Evolutionary conservation across 2,797 vertebrate genomes (phyloP), one percentile per base, ranked within the genome.

Genomic region (Tangara arthus): DNA sequence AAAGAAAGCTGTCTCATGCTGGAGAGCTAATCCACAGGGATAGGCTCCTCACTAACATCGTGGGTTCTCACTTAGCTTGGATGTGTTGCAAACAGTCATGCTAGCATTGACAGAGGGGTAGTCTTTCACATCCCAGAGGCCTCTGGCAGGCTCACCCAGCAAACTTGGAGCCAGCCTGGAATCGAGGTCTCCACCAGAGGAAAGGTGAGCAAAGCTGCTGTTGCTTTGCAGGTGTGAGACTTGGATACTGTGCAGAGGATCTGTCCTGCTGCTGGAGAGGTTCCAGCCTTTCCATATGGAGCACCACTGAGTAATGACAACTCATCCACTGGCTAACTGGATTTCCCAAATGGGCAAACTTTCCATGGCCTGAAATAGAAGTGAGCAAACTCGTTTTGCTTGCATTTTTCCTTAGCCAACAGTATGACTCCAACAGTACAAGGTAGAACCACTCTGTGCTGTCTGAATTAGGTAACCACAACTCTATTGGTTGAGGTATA

Each of bases 1-100:
- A 86, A 94, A 90, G 59, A 82, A 91, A 88, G 37, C 26, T 76
- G 50, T 24, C 66, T 88, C 65, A 72, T 70, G 66, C 55, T 82
- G 52, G 26, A 76, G 80, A 92, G 37, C 30, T 39, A 44, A 27
- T 82, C 75, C 28, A 1, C 15, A 82, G 89, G 57, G 71, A 71
- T 15, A 66, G 30, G 19, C 28, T 78, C 69, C 50, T 59, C 72
- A 65, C 37, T 69, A 75, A 73, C 26, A 77, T 66, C 39, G 26
- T 2, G 61, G 68, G 28, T n/a, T 91, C 76, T 83, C 82, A 69
- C 61, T 86, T 83, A 65, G n/a, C 61, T 91, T 85, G 84, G 71
- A 71, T 87, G 6, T 32, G 47, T 20, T 65, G 76, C 42, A 80
- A 78, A 53, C 1, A 0, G 34, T 19, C 1, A 0, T 35, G 89